Evolutionary conservation across 2,888 invertebrate genomes (phyloP).

Genomic region (Lamellibrachia columna): DNA sequence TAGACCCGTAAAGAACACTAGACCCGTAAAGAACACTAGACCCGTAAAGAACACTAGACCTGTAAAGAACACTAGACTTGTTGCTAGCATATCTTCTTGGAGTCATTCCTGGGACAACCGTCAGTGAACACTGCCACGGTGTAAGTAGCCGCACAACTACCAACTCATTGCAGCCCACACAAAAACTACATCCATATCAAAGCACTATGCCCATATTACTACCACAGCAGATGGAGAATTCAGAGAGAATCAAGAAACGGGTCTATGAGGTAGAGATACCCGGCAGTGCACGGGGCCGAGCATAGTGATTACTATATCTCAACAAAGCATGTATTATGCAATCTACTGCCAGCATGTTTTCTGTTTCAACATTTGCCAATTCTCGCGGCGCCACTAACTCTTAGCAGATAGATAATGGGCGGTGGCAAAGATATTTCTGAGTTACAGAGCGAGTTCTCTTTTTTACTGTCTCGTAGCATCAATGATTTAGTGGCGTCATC

Average conservation of each 20-base stretch:
- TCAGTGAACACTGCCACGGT: not conserved
- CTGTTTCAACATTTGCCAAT: not conserved
- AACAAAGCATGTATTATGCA: slow-evolving; percentile 5
- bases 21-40: no score
- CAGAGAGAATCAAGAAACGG: not conserved
- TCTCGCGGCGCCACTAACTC: not conserved
- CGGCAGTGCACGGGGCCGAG: not conserved
- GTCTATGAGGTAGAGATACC: not conserved
- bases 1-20: no score
- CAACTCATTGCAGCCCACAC: not conserved
- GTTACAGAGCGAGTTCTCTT: not conserved
- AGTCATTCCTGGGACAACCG: not conserved
- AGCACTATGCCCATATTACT: not conserved
- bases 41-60: no score
- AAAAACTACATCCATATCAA: not conserved
- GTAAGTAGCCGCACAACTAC: not conserved
- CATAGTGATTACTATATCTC: not conserved
- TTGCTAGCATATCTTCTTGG: not conserved
- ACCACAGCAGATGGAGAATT: not conserved
- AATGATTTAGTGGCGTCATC: not conserved
- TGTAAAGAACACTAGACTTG: no score
- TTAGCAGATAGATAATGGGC: not conserved
- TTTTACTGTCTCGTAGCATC: not conserved
- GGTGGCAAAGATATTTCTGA: not conserved
- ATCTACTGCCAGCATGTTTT: not conserved